A percentile compares a stretch with the other conserved stretches of the same genome.
phyloP scores from a whole-genome alignment of 2,888 invertebrate species.

The Campaea margaritaria region DNA sequence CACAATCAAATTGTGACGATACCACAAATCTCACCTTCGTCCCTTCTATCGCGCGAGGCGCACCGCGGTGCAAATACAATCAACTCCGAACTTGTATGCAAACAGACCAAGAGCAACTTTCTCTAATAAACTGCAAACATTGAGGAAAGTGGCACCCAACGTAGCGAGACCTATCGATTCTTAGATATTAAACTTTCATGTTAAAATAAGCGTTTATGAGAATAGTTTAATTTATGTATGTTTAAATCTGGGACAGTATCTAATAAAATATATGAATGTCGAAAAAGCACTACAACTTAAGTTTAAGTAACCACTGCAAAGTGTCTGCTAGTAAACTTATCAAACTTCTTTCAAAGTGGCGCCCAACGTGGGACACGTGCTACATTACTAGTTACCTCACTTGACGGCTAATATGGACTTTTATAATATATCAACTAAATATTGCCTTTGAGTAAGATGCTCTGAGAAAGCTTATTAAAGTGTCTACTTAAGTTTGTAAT shows the following conservation, averaged over 20 bases:
- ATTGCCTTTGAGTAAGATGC: too few species aligned
- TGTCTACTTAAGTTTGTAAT: too few species aligned
- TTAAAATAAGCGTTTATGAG: neutral
- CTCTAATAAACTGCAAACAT: constrained; percentile 75
- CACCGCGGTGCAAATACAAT: constrained; percentile 23
- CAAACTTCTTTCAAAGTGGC: neutral
- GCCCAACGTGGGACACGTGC: constrained; percentile 37
- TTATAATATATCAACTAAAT: too few species aligned
- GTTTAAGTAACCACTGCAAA: neutral
- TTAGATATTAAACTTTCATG: neutral
- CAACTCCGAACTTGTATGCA: constrained; percentile 56
- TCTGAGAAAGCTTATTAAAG: too few species aligned
- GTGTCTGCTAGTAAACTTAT: neutral
- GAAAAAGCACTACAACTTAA: neutral
- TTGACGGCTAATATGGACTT: too few species aligned
- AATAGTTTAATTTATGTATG: too few species aligned
- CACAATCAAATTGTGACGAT: neutral
- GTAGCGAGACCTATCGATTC: neutral
- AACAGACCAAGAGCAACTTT: constrained; percentile 71
- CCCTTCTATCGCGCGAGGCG: constrained; percentile 3
- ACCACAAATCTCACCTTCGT: neutral
- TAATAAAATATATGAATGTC: too few species aligned
- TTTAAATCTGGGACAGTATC: too few species aligned
- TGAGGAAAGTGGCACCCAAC: constrained; percentile 59
- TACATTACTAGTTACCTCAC: too few species aligned